Evolutionary conservation across 2,797 vertebrate genomes (phyloP).

Genomic region (Microctenopoma lineatum): DNA sequence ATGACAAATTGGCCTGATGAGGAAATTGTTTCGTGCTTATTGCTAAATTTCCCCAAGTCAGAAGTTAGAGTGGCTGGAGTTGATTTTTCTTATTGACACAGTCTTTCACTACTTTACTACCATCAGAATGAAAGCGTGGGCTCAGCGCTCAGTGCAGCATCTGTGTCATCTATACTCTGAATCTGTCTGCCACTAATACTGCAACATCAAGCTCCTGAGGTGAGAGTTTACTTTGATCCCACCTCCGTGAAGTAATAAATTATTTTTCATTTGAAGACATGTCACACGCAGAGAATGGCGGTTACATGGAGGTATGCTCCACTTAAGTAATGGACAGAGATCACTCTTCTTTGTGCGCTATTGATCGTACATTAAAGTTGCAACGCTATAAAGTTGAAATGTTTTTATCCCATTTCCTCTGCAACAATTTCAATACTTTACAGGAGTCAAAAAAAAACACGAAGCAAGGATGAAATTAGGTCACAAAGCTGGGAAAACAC

Average conservation of each 20-base stretch:
- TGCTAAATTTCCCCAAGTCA: constrained; percentile 24
- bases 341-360: constrained; percentile 14
- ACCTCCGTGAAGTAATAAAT: neutral
- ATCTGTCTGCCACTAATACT: neutral
- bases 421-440: neutral
- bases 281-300: neutral
- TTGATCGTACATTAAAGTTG: constrained; percentile 29
- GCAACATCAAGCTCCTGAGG: neutral
- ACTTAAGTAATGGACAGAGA: constrained; percentile 1
- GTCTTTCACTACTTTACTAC: neutral
- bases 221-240: neutral
- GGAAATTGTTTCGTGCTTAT: constrained; percentile 4
- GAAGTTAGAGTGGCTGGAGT: neutral
- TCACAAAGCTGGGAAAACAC: neutral
- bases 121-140: neutral
- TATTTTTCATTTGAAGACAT: constrained; percentile 5
- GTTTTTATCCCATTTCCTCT: constrained; percentile 11
- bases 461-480: constrained; percentile 11
- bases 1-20: constrained; percentile 14
- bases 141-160: neutral
- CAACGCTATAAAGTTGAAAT: constrained; percentile 14
- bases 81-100: neutral
- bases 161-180: neutral
- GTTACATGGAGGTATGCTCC: neutral
- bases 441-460: neutral